phyloP scores from a whole-genome alignment of 2,888 invertebrate species.

The Augochlorella aurata region DNA sequence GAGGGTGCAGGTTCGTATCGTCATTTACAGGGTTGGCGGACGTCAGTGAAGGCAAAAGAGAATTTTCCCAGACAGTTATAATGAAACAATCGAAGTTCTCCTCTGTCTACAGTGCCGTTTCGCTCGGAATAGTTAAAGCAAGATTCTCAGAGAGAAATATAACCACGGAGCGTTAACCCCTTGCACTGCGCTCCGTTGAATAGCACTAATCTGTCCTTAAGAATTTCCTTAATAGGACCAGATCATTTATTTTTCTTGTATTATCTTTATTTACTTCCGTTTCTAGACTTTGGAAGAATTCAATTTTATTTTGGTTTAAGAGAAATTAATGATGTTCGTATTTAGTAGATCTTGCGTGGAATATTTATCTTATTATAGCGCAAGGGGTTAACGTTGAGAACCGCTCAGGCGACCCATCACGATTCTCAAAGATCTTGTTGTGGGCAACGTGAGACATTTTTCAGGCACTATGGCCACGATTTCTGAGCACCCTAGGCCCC shows the following conservation, averaged over 20 bases:
- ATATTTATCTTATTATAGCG: too few relatives aligned
- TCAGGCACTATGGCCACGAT: not conserved
- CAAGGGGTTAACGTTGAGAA: not conserved
- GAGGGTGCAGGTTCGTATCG: slow-evolving; percentile 39
- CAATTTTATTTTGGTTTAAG: too few relatives aligned
- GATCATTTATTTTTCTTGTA: too few relatives aligned
- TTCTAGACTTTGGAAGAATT: too few relatives aligned
- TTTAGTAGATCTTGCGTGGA: too few relatives aligned
- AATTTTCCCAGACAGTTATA: not conserved
- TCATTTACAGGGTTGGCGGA: slow-evolving; percentile 23
- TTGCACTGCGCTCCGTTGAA: too few relatives aligned
- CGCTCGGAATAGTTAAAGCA: not conserved
- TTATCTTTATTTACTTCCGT: too few relatives aligned
- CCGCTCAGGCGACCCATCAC: not conserved
- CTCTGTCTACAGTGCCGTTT: not conserved
- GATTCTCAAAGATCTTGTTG: not conserved
- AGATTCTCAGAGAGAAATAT: too few relatives aligned
- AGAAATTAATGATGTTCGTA: too few relatives aligned
- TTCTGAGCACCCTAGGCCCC: not conserved
- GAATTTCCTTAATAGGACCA: too few relatives aligned
- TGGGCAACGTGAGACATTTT: not conserved
- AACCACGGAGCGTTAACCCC: too few relatives aligned
- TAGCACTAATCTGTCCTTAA: too few relatives aligned
- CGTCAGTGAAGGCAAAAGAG: not conserved
- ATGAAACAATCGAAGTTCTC: not conserved